Conservation (phyloP, 2,888 invertebrate species). For the Machimus atricapillus region DNA sequence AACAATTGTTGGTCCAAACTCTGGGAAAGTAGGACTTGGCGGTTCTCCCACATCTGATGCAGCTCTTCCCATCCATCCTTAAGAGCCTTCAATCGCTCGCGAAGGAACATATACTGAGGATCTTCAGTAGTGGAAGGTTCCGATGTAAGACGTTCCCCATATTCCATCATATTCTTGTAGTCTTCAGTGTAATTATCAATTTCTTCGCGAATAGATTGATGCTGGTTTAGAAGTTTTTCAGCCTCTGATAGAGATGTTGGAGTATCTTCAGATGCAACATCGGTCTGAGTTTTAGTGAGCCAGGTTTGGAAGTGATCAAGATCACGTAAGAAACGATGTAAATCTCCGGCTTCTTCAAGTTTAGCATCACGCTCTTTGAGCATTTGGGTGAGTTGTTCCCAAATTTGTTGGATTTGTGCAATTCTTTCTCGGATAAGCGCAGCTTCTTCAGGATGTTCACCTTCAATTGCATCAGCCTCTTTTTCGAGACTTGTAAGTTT, state of each 20-base stretch:
- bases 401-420: conserved; percentile 87
- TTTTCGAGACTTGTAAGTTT: conserved; percentile 92
- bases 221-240: conserved; percentile 94
- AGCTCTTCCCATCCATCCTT: conserved; percentile 99
- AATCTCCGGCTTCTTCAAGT: conserved; percentile 97
- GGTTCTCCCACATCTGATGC: conserved; percentile 99
- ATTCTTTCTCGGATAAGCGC: conserved; percentile 89
- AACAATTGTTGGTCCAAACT: conserved; percentile 94
- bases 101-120: conserved; percentile 99
- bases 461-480: conserved; percentile 91
- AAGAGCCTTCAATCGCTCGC: conserved; percentile 95
- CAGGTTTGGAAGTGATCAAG: conserved; percentile 99
- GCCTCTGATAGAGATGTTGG: conserved; percentile 94
- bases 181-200: conserved; percentile 99
- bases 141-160: conserved; percentile 93
- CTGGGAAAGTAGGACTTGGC: conserved; percentile 93
- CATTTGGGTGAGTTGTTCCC: conserved; percentile 97
- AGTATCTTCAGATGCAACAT: conserved; percentile 96
- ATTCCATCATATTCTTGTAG: conserved; percentile 99
- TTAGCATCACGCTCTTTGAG: conserved; percentile 97
- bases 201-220: conserved; percentile 98
- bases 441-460: conserved; percentile 94
- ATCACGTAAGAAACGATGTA: conserved; percentile 97
- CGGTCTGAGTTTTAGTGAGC: conserved; percentile 99
- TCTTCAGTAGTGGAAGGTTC: conserved; percentile 90